Percentiles rank a stretch among this genome's conserved stretches.
Conservation (phyloP, 2,113 vertebrate genomes). For the Dicerorhinus sumatrensis region DNA sequence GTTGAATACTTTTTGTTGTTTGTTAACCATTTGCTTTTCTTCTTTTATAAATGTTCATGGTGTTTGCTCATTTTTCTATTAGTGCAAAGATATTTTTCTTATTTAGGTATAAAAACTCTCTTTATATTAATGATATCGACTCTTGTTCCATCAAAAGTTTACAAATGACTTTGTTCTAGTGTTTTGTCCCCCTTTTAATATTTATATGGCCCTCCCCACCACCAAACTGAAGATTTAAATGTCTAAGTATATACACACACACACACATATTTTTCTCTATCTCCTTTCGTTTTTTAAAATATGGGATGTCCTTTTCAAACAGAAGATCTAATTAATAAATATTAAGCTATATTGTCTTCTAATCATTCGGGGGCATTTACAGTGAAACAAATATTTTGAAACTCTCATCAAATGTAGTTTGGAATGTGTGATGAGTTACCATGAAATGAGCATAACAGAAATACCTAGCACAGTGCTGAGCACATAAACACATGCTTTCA, state of each 20-base stretch:
- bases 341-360: conserved; percentile 46
- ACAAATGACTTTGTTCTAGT: conserved; percentile 20
- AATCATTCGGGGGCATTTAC: background rate
- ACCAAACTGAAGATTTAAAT: conserved; percentile 23
- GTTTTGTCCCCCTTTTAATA: conserved; percentile 36
- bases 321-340: background rate
- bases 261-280: background rate
- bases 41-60: conserved; percentile 39
- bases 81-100: background rate
- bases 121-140: background rate
- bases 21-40: conserved; percentile 45
- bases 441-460: conserved; percentile 28
- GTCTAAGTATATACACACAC: background rate
- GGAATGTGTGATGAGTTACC: background rate
- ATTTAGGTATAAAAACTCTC: background rate
- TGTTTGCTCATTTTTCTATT: conserved; percentile 11
- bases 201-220: background rate
- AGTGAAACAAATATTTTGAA: conserved; percentile 23
- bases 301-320: background rate
- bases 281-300: background rate
- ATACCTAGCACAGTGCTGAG: background rate
- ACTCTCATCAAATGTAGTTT: background rate
- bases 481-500: background rate
- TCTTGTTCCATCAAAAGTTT: conserved; percentile 4
- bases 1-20: background rate